Evolutionary conservation across 2,888 invertebrate species (phyloP), one percentile per base, ranked within the genome.

Genomic region (Drosophila prostipennis): DNA sequence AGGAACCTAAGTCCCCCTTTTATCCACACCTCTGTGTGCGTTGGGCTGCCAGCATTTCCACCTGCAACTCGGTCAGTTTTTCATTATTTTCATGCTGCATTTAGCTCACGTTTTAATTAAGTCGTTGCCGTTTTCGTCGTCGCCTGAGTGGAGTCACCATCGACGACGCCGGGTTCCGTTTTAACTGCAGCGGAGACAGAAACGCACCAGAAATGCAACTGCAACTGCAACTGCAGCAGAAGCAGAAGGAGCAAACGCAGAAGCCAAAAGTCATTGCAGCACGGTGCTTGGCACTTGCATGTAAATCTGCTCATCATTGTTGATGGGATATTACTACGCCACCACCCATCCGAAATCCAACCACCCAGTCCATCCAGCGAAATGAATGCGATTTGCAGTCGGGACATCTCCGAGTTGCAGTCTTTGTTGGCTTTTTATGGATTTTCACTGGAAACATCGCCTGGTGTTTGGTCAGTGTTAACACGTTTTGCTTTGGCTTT

Each of bases 311-410:
- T 90, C 90, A 90, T 90, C 89, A 90, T 80, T 80, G 80, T 83
- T 89, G 89, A 89, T 90, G 81, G 87, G 79, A 85, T 87, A 89
- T 89, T 90, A 86, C 83, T 55, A 34, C 51, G 51, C 57, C 70
- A 60, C 48, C 49, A 53, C 57, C 54, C 55, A 49, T 5, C 23
- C 42, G 32, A 53, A 40, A 37, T 11, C 13, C 19, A 37, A n/a
- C 8, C 6, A 39, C 16, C 40, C 37, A 39, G 51, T 26, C 54
- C 58, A 39, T 8, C 40, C 45, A 14, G 46, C 71, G 65, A 52
- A 90, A 89, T 89, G 80, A 90, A 83, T 89, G 89, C 87, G 82
- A 90, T 90, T 90, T 90, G 76, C 90, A 90, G 89, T 90, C 90
- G 76, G 67, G 57, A 68, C 82, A 74, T 78, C 77, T 82, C 72